Conservation (phyloP, 2,888 invertebrate species). For the Drosophila longiperda region DNA sequence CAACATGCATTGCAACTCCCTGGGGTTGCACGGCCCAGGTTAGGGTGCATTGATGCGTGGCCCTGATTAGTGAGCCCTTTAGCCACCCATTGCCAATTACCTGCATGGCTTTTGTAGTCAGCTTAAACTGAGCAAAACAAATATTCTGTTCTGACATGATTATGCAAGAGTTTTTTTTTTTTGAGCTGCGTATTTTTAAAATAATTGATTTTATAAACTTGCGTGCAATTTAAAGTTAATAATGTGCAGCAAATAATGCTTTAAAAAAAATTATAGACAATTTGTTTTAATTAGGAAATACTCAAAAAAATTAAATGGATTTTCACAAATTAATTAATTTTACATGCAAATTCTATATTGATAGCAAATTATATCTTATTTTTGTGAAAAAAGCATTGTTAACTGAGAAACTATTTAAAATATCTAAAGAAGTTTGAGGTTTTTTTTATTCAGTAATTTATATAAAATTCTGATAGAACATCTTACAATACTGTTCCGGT, state of each 20-base stretch:
- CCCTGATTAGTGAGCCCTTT: constrained; percentile 40
- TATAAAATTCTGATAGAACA: background rate
- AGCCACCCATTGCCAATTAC: constrained; percentile 15
- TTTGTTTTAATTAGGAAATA: background rate
- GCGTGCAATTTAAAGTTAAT: background rate
- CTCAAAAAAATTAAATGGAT: background rate
- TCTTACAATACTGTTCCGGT: background rate
- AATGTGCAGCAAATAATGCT: background rate
- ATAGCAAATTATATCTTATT: background rate
- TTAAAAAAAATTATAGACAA: too few relatives aligned
- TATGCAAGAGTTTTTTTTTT: background rate
- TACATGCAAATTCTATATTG: background rate
- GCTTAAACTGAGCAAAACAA: constrained; percentile 10
- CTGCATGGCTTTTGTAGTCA: constrained; percentile 26
- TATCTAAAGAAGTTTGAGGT: background rate
- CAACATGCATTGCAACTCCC: constrained; percentile 26
- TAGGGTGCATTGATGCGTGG: constrained; percentile 40
- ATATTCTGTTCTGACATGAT: background rate
- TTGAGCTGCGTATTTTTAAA: background rate
- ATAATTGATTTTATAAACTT: background rate
- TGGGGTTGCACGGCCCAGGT: background rate
- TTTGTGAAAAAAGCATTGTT: background rate
- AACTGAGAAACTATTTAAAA: background rate
- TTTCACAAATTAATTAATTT: background rate
- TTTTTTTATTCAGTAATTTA: constrained; percentile 2